Evolutionary conservation across 2,888 invertebrate genomes (phyloP), one percentile per base, ranked within the genome.

Genomic region (Tenodera sinensis): DNA sequence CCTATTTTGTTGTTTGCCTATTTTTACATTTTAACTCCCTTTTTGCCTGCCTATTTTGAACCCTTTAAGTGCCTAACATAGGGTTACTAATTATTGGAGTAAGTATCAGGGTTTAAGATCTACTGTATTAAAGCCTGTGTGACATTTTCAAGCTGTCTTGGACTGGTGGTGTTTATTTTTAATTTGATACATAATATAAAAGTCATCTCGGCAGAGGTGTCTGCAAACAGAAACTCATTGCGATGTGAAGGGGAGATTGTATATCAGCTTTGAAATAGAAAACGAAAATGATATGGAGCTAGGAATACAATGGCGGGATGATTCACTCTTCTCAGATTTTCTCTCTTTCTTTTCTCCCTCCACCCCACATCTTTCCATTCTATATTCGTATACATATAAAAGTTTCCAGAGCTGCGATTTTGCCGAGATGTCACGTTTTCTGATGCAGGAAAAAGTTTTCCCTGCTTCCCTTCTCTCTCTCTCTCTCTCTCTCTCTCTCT

Each of bases 371-470:
- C 54, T 71, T 71, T 71, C 54, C 54, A 71, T 71, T 71, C 54
- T 71, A 71, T 71, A 71, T 71, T 71, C 54, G 54, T 71, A 71
- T 71, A 71, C 54, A 71, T 71, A 71, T 71, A 71, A 71, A 89
- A 81, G 90, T 90, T 90, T 88, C 83, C 81, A 88, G 83, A 90
- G 89, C 89, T 88, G 84, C 88, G 90, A 90, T 90, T 90, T 89
- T 90, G 88, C 86, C 86, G 89, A 89, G 88, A 90, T 87, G 90
- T 90, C 90, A 90, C 90, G 89, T 90, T 86, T 90, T 82, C 87
- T 20, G 89, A 87, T 83, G 87, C 85, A 47, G 85, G 84, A 15
- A 86, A 81, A 86, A 87, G 42, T 82, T 87, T 87, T 84, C 30
- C 34, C 34, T 25, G 30, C 25, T 84, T 84, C 15, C 85, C 54